Conservation (phyloP, 1,140 invertebrate genomes). For the Pseudomyrmex flavicornis region DNA sequence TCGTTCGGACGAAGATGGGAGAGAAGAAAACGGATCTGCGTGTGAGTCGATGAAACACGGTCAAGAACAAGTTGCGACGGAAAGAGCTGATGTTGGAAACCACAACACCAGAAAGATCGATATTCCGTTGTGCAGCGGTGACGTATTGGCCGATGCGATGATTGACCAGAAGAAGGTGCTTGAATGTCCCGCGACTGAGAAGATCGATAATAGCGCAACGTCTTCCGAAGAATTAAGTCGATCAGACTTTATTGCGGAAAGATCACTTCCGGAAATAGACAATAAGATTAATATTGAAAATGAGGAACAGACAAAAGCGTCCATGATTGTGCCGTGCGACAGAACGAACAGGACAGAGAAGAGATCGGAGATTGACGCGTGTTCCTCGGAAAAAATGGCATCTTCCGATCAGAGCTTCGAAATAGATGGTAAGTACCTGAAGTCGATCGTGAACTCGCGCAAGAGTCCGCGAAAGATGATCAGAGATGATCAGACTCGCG, state of each 20-base stretch:
- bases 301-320: not conserved
- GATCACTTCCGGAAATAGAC: not conserved
- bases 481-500: slow-evolving; percentile 55
- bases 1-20: slow-evolving; percentile 28
- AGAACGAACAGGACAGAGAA: not conserved
- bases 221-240: not conserved
- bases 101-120: slow-evolving; percentile 29
- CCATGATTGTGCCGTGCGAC: not conserved
- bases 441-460: slow-evolving; percentile 80
- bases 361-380: not conserved
- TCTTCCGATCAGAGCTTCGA: slow-evolving; percentile 71
- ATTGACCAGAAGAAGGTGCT: slow-evolving; percentile 52
- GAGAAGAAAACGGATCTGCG: slow-evolving; percentile 4
- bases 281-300: not conserved
- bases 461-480: slow-evolving; percentile 78
- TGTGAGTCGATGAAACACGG: slow-evolving; percentile 17
- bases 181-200: not conserved
- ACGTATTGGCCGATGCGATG: slow-evolving; percentile 51
- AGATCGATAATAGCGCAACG: not conserved
- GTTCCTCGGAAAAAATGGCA: not conserved
- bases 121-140: not conserved
- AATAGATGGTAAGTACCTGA: slow-evolving; percentile 82
- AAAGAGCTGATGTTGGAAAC: not conserved
- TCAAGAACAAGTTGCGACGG: not conserved
- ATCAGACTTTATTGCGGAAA: slow-evolving; percentile 10